Percentiles rank a stretch among this genome's conserved stretches.
Conservation (phyloP, 2,888 invertebrate species). For the Spodoptera littoralis region DNA sequence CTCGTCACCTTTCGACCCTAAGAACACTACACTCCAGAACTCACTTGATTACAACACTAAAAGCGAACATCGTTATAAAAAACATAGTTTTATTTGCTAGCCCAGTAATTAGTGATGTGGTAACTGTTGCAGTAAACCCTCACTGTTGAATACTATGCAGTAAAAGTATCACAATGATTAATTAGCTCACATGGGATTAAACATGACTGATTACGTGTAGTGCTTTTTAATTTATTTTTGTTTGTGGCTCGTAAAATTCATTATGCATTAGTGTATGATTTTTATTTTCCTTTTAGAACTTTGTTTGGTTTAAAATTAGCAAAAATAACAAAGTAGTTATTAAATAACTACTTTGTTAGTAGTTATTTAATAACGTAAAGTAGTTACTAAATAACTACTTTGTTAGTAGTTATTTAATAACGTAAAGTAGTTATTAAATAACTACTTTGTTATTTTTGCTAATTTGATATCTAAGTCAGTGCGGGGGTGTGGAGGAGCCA, state of each 20-base stretch:
- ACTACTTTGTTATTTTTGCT: no score
- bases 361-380: no score
- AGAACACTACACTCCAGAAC: no score
- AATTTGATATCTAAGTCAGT: no score
- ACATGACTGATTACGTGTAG: conserved; percentile 34
- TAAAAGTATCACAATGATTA: conserved; percentile 45
- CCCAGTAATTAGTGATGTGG: conserved; percentile 46
- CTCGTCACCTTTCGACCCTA: no score
- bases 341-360: no score
- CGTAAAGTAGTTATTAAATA: no score
- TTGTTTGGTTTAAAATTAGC: neutral
- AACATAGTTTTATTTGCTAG: conserved; percentile 34
- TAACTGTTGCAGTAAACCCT: conserved; percentile 29
- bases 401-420: no score
- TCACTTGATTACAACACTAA: neutral
- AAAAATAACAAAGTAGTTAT: no score
- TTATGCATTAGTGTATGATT: neutral
- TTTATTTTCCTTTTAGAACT: neutral
- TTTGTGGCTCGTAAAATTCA: conserved; percentile 2
- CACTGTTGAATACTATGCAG: conserved; percentile 37
- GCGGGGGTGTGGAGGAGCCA: no score
- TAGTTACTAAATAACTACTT: no score
- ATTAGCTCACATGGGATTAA: conserved; percentile 39
- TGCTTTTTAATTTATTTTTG: conserved; percentile 25
- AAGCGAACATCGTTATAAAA: conserved; percentile 13